A percentile compares a stretch with the other conserved stretches of the same genome.
Evolutionary conservation across 2,888 invertebrate genomes (phyloP).

Genomic region (Epistrophe eligans): DNA sequence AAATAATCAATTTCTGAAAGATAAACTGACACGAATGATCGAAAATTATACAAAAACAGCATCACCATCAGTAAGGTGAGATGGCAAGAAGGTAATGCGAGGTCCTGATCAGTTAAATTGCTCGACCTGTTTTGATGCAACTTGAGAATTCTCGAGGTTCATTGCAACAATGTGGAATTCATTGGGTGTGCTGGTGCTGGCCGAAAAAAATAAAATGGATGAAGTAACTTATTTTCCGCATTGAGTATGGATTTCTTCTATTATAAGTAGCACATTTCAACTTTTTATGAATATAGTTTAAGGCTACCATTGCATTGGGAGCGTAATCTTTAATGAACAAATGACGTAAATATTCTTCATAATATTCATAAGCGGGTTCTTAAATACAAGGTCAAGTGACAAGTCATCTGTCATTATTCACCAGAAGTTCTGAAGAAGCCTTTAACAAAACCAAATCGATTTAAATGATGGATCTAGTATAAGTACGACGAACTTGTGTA

Average conservation of each 20-base stretch:
- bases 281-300: neutral
- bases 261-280: constrained; percentile 48
- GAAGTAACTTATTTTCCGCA: constrained; percentile 35
- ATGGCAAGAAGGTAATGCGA: constrained; percentile 29
- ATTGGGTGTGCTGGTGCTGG: constrained; percentile 19
- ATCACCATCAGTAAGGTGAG: neutral
- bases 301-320: no score
- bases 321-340: no score
- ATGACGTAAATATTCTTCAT: no score
- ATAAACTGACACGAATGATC: constrained; percentile 59
- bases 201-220: neutral
- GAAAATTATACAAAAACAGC: constrained; percentile 13
- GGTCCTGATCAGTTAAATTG: constrained; percentile 75
- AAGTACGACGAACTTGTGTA: no score
- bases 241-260: neutral
- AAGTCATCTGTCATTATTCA: no score
- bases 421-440: no score
- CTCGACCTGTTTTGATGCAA: constrained; percentile 69
- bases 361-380: no score
- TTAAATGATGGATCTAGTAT: no score
- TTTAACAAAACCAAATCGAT: no score
- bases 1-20: constrained; percentile 72
- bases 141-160: constrained; percentile 49
- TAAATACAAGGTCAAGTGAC: no score
- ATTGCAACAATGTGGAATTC: constrained; percentile 21